Percentiles rank a stretch among this genome's conserved stretches.
phyloP scores from a whole-genome alignment of 1,140 invertebrate genomes.

The silkworm (Bombyx mori) region DNA sequence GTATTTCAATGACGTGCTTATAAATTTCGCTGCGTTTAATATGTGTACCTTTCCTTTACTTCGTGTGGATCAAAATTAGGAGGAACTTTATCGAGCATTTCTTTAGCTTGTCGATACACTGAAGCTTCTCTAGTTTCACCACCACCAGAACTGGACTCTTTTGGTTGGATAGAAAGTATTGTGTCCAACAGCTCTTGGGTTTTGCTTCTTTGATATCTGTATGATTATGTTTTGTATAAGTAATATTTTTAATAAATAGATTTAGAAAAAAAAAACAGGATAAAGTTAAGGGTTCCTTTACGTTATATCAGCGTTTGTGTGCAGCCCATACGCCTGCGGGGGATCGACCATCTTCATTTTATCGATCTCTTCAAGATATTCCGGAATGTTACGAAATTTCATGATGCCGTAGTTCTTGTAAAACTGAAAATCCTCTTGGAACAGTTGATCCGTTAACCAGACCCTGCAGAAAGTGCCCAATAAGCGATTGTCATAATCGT shows the following conservation, averaged over 20 bases:
- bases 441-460: constrained; percentile 89
- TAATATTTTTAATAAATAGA: no score
- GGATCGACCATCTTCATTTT: constrained; percentile 88
- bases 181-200: constrained; percentile 94
- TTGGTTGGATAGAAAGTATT: constrained; percentile 96
- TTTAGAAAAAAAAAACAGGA: no score
- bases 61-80: constrained; percentile 92
- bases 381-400: constrained; percentile 82
- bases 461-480: constrained; percentile 89
- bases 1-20: background rate
- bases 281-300: constrained; percentile 38
- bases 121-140: constrained; percentile 91
- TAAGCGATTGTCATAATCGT: constrained; percentile 94
- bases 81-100: constrained; percentile 96
- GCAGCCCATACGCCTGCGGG: constrained; percentile 95
- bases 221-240: background rate
- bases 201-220: constrained; percentile 87
- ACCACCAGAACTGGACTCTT: constrained; percentile 88
- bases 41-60: constrained; percentile 81
- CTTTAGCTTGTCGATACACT: constrained; percentile 90
- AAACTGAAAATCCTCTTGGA: constrained; percentile 87
- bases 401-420: constrained; percentile 91
- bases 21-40: background rate
- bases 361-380: constrained; percentile 91
- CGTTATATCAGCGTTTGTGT: constrained; percentile 96